Evolutionary conservation across 2,113 vertebrate species (phyloP), one percentile per base, ranked within the genome.

Genomic region (Phaetusa simplex): DNA sequence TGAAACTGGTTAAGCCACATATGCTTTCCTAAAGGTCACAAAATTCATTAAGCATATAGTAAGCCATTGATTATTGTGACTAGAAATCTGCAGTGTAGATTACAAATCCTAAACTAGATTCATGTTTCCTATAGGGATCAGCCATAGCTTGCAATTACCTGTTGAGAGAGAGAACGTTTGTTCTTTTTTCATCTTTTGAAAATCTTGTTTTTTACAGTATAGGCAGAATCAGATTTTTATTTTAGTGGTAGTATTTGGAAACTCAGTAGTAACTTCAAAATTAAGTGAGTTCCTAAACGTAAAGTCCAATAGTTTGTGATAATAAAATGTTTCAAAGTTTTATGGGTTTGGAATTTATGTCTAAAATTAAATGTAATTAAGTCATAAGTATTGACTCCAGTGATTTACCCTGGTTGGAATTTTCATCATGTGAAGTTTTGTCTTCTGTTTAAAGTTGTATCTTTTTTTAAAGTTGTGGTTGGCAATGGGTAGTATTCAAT

Each of bases 1-100:
- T 94, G 96, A 98, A 98, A 98, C 98, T 98, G 97, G 97, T 98
- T 98, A 97, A 98, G 97, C 96, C 97, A 96, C 95, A 56, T 98
- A 95, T 97, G 95, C 98, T 98, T 98, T 98, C 97, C 96, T 97
- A 98, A 99, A 98, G 98, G 98, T 99, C 98, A 98, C 94, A 96
- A 97, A 98, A 98, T 98, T 98, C 98, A 98, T 98, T 98, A 98
- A 97, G 97, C 97, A 97, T 98, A 97, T 96, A 96, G 86, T 97
- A 84, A 91, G 91, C 96, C 96, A 97, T 98, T 98, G 98, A 98
- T 98, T 98, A 96, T 84, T 97, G 97, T 92, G 93, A 89, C 90
- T 90, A 70, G 79, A 93, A 90, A 90, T 86, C 55, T 82, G 21
- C 49, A 69, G 74, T 38, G 53, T 71, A 40, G 62, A 86, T 95